Evolutionary conservation across 2,113 vertebrate genomes (phyloP), one percentile per base, ranked within the genome.

Genomic region (Mystacornis crossleyi): DNA sequence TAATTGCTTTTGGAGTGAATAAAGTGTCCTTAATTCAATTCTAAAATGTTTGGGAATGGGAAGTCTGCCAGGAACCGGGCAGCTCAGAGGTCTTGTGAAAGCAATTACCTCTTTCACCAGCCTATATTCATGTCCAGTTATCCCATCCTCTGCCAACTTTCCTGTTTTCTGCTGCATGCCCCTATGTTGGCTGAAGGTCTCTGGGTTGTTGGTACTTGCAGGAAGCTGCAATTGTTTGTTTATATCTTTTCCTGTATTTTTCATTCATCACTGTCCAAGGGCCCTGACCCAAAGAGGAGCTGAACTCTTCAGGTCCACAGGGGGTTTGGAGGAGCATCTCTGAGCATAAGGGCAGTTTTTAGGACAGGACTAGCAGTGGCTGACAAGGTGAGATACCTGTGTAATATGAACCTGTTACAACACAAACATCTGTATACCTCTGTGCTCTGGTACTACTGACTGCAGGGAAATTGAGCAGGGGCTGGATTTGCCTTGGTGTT

Each of bases 1-100:
- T 94, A 97, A 96, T 96, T 81, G 86, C 71, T 93, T 95, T 82
- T 92, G 90, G 87, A 94, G 70, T 0, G 33, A 94, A 67, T 88
- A 62, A 95, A 94, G 89, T 95, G 84, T 92, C 89, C 91, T 96
- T 97, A 97, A 97, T 97, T 96, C 85, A 91, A 93, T 97, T 96
- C 87, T 84, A 18, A 92, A 93, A 82, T 90, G 82, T 91, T 96
- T 89, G 89, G 86, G 81, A 65, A 74, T 93, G 84, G 92, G 89
- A 97, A 80, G 51, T 10, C 88, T 95, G 96, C 96, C 94, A 96
- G 75, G 78, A 95, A 73, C 82, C 0, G 3, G 69, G 83, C 74
- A 85, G 78, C 92, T 92, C 80, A 21, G 87, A 93, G 89, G 89
- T 92, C 93, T 73, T 93, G 72, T 81, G 92, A 70, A 96, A 89